Conservation (phyloP, 2,113 vertebrate species). For the Orycteropus afer region DNA sequence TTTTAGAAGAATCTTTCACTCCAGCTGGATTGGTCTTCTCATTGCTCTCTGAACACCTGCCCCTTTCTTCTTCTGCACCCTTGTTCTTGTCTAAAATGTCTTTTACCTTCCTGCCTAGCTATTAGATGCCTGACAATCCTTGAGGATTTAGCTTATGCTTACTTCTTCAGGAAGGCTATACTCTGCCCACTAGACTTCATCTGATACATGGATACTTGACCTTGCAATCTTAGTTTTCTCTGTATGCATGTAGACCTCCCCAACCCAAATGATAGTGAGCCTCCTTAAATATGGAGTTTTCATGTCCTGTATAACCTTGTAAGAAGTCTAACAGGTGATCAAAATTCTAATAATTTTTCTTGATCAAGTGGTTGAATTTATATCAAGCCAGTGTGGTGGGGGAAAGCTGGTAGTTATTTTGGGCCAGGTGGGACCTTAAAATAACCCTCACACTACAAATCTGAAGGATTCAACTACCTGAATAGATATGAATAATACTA, state of each 20-base stretch:
- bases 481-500: not conserved
- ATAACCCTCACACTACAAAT: not conserved
- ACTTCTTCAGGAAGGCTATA: not conserved
- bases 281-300: not conserved
- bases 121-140: not conserved
- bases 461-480: not conserved
- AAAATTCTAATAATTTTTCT: conserved; percentile 38
- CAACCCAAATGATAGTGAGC: not conserved
- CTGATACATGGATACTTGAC: not conserved
- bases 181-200: not conserved
- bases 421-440: not conserved
- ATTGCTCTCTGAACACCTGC: not conserved
- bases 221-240: conserved; percentile 1
- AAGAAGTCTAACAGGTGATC: not conserved
- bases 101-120: not conserved
- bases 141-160: not conserved
- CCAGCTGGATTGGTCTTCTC: not conserved
- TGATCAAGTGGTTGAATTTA: not conserved
- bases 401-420: not conserved
- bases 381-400: not conserved
- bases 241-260: not conserved
- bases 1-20: not conserved
- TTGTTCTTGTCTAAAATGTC: not conserved
- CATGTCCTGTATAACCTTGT: not conserved
- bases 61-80: not conserved